A percentile compares a stretch with the other conserved stretches of the same genome.
phyloP scores from a whole-genome alignment of 2,888 invertebrate genomes.

The Luperina testacea region DNA sequence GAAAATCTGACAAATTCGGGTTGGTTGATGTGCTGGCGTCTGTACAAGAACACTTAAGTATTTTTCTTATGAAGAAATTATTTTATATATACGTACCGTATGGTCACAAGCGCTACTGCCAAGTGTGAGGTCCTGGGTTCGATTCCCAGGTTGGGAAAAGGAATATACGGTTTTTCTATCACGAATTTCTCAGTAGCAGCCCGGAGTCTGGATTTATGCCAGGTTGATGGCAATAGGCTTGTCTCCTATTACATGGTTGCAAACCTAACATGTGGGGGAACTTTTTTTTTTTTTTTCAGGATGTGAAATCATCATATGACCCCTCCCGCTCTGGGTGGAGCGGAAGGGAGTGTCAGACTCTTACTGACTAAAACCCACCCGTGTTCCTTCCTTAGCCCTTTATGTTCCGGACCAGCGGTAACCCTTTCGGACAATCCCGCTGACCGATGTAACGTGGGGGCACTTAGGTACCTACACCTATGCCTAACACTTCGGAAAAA shows the following conservation, averaged over 20 bases:
- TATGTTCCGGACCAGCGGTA: no score
- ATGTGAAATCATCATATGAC: no score
- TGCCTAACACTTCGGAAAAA: neutral
- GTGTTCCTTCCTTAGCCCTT: no score
- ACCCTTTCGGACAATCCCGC: no score
- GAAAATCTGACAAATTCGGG: no score
- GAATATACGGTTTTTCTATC: no score
- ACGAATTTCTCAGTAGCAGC: neutral
- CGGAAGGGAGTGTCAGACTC: no score
- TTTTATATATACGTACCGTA: neutral
- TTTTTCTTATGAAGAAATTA: conserved; percentile 10
- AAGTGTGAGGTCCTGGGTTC: neutral
- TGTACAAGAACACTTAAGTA: neutral
- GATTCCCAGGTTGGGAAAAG: neutral
- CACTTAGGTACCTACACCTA: neutral
- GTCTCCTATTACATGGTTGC: neutral
- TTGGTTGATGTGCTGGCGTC: no score
- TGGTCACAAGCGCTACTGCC: neutral
- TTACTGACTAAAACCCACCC: no score
- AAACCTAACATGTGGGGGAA: neutral
- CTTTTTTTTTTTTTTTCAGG: no score
- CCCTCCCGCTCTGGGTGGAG: no score
- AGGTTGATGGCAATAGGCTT: neutral
- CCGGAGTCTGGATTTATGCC: neutral
- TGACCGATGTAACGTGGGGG: no score